Base-by-base conservation (phyloP, 1,140 invertebrate genomes). In the Microplitis demolitor region DNA sequence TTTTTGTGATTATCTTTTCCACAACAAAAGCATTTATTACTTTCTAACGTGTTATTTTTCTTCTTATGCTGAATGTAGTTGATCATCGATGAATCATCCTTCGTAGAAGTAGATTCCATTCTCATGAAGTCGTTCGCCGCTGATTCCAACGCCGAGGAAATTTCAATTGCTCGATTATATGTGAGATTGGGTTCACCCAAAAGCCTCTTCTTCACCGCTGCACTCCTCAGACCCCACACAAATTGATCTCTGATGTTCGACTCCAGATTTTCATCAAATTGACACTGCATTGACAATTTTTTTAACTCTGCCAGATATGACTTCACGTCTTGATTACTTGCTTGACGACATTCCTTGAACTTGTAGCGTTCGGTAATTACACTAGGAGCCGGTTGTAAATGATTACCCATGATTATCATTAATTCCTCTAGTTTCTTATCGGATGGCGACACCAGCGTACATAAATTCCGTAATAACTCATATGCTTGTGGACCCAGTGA, bases 351-450 rank as follows among this genome's bases (percentile, higher is more conserved):
- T 74, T 82, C 74, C 14, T 80, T 80, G 60, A 85, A 83, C 14
- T 79, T 76, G 35, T 80, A 82, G 31, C 79, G n/a, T 66, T 84
- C 80, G 0, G 80, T 75, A 35, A 82, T 79, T 5, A 78, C 73
- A 6, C 78, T 83, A 1, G 78, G 74, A 14, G 71, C 69, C 2
- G 81, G 84, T 58, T 83, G 67, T 51, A 83, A 68, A 64, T 83
- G 78, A 1, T 78, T 51, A 13, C 72, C 74, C 73, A 84, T 77
- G 0, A 81, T 72, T 24, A 37, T 66, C 8, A 76, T 71, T 39
- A 82, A 73, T 34, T 83, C 77, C 0, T 24, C 61, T 54, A 76
- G 81, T 0, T 77, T 77, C 37, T 80, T 80, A 6, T 58, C 39
- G 24, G 77, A 74, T 3, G 82, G 82, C 11, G 78, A 63, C 0